phyloP scores from a whole-genome alignment of 1,140 invertebrate species.

The Pseudoatta argentina region DNA sequence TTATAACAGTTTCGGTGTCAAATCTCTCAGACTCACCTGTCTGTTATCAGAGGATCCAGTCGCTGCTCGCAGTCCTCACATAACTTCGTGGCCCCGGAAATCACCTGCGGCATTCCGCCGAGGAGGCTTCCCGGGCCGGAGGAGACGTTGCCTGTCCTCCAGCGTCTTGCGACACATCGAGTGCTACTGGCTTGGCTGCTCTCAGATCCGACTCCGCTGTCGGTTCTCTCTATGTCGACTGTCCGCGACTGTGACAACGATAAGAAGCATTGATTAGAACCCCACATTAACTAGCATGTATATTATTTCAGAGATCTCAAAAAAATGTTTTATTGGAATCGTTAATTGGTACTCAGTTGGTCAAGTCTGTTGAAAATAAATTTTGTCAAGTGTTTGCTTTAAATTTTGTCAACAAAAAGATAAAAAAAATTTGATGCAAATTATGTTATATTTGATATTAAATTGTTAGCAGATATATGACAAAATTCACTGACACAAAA shows the following conservation, averaged over 20 bases:
- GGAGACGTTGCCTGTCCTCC: constrained; percentile 80
- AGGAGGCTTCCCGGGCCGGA: constrained; percentile 80
- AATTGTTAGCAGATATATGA: too few species aligned
- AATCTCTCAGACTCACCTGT: constrained; percentile 76
- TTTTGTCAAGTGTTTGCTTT: too few species aligned
- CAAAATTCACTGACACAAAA: too few species aligned
- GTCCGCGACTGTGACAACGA: constrained; percentile 81
- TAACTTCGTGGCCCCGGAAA: constrained; percentile 82
- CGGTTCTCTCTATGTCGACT: constrained; percentile 94
- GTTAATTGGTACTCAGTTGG: too few species aligned
- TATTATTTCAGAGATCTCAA: background rate
- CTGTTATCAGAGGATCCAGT: constrained; percentile 83
- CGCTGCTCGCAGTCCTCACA: constrained; percentile 85
- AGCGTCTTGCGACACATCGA: constrained; percentile 81
- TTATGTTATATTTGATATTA: too few species aligned
- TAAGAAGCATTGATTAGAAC: background rate
- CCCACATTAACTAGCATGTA: background rate
- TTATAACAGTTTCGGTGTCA: background rate
- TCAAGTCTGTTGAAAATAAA: too few species aligned
- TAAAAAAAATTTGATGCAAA: too few species aligned
- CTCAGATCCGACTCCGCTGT: constrained; percentile 97
- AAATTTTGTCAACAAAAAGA: too few species aligned
- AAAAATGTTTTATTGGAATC: background rate
- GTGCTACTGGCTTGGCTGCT: constrained; percentile 95
- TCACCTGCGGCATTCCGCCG: constrained; percentile 79